Evolutionary conservation across 2,888 invertebrate species (phyloP).

Genomic region (Noctua janthe): DNA sequence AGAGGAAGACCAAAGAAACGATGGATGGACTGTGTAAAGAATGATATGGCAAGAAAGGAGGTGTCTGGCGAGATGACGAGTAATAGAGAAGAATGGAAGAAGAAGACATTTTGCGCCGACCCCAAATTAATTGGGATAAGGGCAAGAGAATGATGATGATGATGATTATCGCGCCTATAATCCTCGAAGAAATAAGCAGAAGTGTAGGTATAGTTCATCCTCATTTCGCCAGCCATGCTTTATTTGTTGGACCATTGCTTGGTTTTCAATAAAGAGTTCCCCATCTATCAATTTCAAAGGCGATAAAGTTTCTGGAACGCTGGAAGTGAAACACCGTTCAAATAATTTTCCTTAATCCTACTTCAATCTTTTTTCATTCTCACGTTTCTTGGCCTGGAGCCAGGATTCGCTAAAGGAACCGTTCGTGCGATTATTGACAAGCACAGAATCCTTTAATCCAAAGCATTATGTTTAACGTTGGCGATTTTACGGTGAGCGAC

Average conservation of each 20-base stretch:
- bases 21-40: too few species aligned
- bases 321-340: conserved; percentile 35
- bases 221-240: not conserved
- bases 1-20: too few species aligned
- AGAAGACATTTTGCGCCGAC: too few species aligned
- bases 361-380: conserved; percentile 46
- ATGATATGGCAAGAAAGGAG: too few species aligned
- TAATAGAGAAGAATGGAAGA: too few species aligned
- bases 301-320: conserved; percentile 35
- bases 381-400: conserved; percentile 38
- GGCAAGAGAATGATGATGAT: too few species aligned
- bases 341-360: conserved; percentile 53
- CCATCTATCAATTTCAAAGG: conserved; percentile 26
- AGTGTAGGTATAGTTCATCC: not conserved
- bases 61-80: too few species aligned
- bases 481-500: conserved; percentile 18
- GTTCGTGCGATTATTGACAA: conserved; percentile 55
- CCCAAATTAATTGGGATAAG: too few species aligned
- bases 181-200: not conserved
- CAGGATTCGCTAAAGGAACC: conserved; percentile 43
- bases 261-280: not conserved
- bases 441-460: conserved; percentile 46
- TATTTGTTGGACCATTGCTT: not conserved
- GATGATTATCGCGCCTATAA: not conserved
- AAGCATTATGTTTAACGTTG: conserved; percentile 37